A percentile compares a stretch with the other conserved stretches of the same genome.
Evolutionary conservation across 53 echinoderm and acorn worm genomes (phyloP).

Genomic region (Stichopus horrens): DNA sequence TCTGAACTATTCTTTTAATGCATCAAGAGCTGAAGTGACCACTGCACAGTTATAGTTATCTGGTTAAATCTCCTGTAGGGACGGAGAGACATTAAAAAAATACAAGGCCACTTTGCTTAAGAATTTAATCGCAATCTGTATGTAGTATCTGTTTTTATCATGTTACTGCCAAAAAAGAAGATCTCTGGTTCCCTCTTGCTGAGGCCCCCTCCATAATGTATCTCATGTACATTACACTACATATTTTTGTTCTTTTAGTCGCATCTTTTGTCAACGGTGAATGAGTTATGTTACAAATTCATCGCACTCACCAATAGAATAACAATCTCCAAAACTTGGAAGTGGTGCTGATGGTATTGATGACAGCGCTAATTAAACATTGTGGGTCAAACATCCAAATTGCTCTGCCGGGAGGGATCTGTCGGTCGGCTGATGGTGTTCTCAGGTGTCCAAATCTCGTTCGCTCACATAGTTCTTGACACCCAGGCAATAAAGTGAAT

Average conservation of each 20-base stretch:
- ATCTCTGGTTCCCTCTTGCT: not conserved
- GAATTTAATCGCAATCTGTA: not conserved
- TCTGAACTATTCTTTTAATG: no score
- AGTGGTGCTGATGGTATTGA: not conserved
- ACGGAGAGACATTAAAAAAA: not conserved
- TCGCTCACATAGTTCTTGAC: not conserved
- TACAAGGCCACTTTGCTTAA: not conserved
- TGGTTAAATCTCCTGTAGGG: not conserved
- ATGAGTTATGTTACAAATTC: slow-evolving; percentile 4
- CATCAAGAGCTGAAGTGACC: no score
- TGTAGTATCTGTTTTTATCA: not conserved
- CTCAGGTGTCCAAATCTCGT: not conserved
- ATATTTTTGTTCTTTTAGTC: not conserved
- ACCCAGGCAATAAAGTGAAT: slow-evolving; percentile 4
- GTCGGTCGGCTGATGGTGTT: not conserved
- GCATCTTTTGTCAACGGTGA: not conserved
- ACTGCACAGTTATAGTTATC: no score
- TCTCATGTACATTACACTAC: not conserved
- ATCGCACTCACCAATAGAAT: not conserved
- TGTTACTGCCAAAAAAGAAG: not conserved
- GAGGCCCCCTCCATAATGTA: not conserved
- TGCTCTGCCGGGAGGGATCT: not conserved
- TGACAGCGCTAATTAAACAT: slow-evolving; percentile 1
- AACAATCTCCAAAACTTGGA: not conserved
- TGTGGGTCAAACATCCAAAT: slow-evolving; percentile 8